Conservation (phyloP, 1,140 invertebrate genomes). For the Hirudo medicinalis region DNA sequence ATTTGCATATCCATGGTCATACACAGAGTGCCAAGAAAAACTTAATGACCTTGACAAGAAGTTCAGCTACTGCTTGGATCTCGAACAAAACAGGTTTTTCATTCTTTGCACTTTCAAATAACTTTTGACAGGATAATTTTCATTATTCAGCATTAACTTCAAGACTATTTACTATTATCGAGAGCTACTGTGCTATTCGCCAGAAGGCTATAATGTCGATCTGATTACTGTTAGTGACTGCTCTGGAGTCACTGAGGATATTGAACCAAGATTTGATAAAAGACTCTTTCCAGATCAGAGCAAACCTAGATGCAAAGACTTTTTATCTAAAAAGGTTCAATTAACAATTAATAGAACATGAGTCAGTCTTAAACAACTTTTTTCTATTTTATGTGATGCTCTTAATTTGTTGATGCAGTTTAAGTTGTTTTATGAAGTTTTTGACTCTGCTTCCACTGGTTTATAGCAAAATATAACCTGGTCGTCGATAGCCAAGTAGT, state of each 20-base stretch:
- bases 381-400: too few species aligned
- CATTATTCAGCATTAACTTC: slow-evolving; percentile 33
- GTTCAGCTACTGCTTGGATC: slow-evolving; percentile 41
- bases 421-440: too few species aligned
- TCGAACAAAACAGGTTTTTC: slow-evolving; percentile 26
- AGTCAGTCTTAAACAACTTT: too few species aligned
- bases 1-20: slow-evolving; percentile 80
- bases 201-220: slow-evolving; percentile 37
- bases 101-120: neutral
- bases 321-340: slow-evolving; percentile 30
- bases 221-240: slow-evolving; percentile 48
- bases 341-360: neutral
- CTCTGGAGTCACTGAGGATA: slow-evolving; percentile 52
- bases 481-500: too few species aligned
- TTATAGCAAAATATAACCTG: too few species aligned
- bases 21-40: slow-evolving; percentile 61
- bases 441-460: too few species aligned
- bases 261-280: slow-evolving; percentile 44
- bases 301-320: slow-evolving; percentile 54
- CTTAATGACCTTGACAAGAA: slow-evolving; percentile 52
- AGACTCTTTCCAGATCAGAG: slow-evolving; percentile 61
- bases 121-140: neutral
- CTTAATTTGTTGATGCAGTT: too few species aligned
- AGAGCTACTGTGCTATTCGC: slow-evolving; percentile 59
- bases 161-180: slow-evolving; percentile 67